A percentile compares a stretch with the other conserved stretches of the same genome.
These are phyloP conservation scores for Atherinomorus stipes DNA, from an alignment of 2,113 vertebrate species.

Conservation along the genomic window DNA sequence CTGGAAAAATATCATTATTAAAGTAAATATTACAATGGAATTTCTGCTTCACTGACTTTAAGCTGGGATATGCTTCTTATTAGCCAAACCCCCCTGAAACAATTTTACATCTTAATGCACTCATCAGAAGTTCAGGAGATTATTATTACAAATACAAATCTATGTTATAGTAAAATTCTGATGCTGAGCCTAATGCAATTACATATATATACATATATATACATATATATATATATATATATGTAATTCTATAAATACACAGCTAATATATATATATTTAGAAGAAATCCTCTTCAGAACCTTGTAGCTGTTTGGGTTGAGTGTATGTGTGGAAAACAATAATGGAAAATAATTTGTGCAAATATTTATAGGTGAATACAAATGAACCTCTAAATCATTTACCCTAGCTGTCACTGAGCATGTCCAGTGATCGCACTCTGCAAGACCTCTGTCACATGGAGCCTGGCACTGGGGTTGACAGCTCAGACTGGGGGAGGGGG, in stretches of 20 bases:
- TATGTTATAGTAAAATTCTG: no score
- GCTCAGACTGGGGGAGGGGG: not conserved
- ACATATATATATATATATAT: no score
- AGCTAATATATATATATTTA: no score
- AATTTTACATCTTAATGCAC: conserved; percentile 41
- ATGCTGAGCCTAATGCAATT: no score
- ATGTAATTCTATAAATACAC: no score
- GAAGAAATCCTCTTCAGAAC: no score
- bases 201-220: no score
- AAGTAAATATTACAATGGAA: conserved; percentile 54
- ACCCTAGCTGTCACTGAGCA: conserved; percentile 16
- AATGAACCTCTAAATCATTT: conserved; percentile 46
- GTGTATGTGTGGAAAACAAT: not conserved
- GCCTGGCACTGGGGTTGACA: conserved; percentile 45
- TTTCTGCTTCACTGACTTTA: conserved; percentile 48
- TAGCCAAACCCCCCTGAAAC: conserved; percentile 42
- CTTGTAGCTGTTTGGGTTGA: no score
- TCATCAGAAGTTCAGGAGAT: conserved; percentile 30
- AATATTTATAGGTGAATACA: not conserved
- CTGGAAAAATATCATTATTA: conserved; percentile 60
- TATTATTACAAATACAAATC: not conserved
- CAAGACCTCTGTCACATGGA: conserved; percentile 35
- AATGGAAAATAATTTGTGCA: not conserved
- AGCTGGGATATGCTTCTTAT: conserved; percentile 19
- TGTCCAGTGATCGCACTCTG: conserved; percentile 51